phyloP scores from a whole-genome alignment of 2,113 vertebrate genomes.

The Brachypteracias leptosomus region DNA sequence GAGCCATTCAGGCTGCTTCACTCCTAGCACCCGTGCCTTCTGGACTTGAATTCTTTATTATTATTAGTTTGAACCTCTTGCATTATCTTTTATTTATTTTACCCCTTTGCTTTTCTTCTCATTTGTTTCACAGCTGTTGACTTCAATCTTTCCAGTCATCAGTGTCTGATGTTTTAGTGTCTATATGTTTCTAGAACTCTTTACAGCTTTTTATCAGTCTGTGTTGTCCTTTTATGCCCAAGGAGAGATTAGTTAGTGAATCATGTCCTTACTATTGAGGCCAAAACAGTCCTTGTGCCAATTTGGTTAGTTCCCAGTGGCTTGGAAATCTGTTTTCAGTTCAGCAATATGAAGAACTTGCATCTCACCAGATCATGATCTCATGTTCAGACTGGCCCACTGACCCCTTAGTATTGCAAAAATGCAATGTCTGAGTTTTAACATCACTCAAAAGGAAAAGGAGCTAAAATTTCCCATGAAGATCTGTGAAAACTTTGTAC shows the following conservation, averaged over 20 bases:
- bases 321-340: background rate
- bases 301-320: background rate
- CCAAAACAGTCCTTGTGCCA: background rate
- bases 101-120: background rate
- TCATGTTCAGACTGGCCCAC: background rate
- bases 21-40: background rate
- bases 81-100: conserved; percentile 6
- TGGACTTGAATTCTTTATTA: background rate
- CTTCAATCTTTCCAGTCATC: background rate
- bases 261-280: background rate
- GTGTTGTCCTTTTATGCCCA: background rate
- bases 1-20: background rate
- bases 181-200: background rate
- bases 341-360: background rate
- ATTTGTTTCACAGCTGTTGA: background rate
- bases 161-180: background rate
- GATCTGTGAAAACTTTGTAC: background rate
- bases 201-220: background rate
- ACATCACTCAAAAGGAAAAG: background rate
- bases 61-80: background rate
- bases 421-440: background rate
- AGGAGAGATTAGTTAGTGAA: background rate
- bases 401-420: background rate
- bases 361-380: background rate
- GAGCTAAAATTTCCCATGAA: background rate